These are phyloP conservation scores for Drosophila mimetica DNA, from an alignment of 2,888 invertebrate genomes.

Conservation along the genomic window DNA sequence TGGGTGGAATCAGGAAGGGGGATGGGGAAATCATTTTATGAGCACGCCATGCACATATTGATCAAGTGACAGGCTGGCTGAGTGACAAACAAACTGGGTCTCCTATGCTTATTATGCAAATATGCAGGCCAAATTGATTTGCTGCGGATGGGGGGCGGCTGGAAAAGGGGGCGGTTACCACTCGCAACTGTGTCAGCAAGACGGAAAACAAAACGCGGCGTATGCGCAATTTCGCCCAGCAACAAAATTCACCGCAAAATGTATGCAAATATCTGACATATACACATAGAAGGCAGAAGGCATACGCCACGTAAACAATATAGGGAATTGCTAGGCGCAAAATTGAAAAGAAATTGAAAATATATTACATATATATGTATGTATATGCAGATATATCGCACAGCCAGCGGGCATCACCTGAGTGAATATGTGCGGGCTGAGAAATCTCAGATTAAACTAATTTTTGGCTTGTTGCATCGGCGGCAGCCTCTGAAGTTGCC, in stretches of 20 bases:
- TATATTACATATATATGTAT: slow-evolving; percentile 6
- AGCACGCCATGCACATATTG: slow-evolving; percentile 76
- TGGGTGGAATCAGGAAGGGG: background rate
- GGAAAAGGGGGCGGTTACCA: slow-evolving; percentile 30
- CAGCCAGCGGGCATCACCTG: slow-evolving; percentile 37
- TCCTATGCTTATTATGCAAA: slow-evolving; percentile 71
- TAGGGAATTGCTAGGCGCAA: slow-evolving; percentile 58
- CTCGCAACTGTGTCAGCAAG: slow-evolving; percentile 66
- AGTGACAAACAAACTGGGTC: slow-evolving; percentile 74
- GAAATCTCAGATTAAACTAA: slow-evolving; percentile 79
- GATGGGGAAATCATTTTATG: slow-evolving; percentile 63
- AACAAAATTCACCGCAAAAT: slow-evolving; percentile 55
- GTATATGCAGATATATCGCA: slow-evolving; percentile 29
- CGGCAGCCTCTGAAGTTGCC: slow-evolving; percentile 52
- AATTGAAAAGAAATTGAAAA: slow-evolving; percentile 68
- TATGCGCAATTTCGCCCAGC: slow-evolving; percentile 69
- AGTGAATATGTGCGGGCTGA: slow-evolving; percentile 28
- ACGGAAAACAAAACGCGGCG: slow-evolving; percentile 75
- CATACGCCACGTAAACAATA: slow-evolving; percentile 77
- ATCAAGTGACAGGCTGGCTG: slow-evolving; percentile 76
- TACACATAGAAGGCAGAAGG: slow-evolving; percentile 17
- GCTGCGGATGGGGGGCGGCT: slow-evolving; percentile 22
- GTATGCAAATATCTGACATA: slow-evolving; percentile 72
- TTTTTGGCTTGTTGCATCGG: slow-evolving; percentile 72
- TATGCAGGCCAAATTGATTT: slow-evolving; percentile 73